Evolutionary conservation across 1,140 invertebrate species (phyloP).

Genomic region (Diprion similis): DNA sequence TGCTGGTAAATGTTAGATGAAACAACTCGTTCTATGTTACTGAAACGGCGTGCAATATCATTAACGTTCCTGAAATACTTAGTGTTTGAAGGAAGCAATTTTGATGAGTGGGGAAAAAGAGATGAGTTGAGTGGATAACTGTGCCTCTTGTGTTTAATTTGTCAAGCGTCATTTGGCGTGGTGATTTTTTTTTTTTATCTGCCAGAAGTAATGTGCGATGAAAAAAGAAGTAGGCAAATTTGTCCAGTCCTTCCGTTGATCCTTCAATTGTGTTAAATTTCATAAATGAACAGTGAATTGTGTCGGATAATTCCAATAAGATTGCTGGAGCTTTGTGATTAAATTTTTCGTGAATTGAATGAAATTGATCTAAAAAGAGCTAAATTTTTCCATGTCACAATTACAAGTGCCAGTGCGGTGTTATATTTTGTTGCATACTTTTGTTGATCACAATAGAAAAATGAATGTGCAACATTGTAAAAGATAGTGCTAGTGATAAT

Average conservation of each 20-base stretch:
- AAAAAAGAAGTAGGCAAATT: too few species aligned
- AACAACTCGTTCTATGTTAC: not conserved
- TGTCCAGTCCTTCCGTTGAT: too few species aligned
- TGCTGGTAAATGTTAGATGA: not conserved
- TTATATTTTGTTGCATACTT: not conserved
- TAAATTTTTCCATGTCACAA: not conserved
- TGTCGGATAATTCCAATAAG: too few species aligned
- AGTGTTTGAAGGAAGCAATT: not conserved
- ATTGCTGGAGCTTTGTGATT: too few species aligned
- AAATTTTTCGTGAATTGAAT: too few species aligned
- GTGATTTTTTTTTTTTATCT: too few species aligned
- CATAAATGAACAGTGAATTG: too few species aligned
- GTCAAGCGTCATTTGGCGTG: too few species aligned
- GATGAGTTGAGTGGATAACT: not conserved
- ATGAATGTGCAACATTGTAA: not conserved
- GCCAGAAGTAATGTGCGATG: too few species aligned
- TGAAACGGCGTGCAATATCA: not conserved
- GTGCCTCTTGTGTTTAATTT: not conserved
- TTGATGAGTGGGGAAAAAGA: slow-evolving; percentile 3
- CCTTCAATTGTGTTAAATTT: too few species aligned
- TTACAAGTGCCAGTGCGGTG: not conserved
- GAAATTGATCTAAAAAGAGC: not conserved
- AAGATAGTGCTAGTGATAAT: not conserved
- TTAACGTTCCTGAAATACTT: too few species aligned
- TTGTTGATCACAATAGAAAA: not conserved